Evolutionary conservation across 1,140 invertebrate species (phyloP).

Genomic region (Drosophila takahashii): DNA sequence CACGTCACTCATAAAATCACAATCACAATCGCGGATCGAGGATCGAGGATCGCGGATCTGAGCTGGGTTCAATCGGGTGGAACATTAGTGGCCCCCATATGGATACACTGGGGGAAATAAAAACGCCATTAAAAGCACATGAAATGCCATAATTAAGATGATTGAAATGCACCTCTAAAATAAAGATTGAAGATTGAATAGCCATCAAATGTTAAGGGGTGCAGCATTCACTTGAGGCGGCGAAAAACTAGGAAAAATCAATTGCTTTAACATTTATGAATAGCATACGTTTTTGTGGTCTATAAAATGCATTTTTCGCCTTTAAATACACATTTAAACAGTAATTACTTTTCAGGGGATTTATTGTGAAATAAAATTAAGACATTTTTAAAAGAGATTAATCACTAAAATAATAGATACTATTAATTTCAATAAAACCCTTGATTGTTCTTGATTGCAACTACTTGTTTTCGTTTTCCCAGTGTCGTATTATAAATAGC

Average conservation of each 20-base stretch:
- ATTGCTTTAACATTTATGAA: neutral
- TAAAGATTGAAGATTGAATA: neutral
- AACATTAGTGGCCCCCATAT: neutral
- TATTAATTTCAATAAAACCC: neutral
- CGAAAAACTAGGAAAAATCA: neutral
- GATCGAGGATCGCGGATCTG: constrained; percentile 32
- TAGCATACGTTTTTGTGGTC: neutral
- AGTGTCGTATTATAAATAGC: constrained; percentile 9
- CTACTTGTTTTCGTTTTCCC: constrained; percentile 2
- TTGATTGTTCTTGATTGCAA: constrained; percentile 10
- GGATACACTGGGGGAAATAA: constrained; percentile 7
- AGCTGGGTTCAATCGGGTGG: constrained; percentile 26
- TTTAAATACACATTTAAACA: neutral
- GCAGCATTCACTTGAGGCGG: neutral
- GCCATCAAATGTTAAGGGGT: neutral
- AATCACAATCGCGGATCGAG: constrained; percentile 34
- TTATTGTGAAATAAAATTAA: neutral
- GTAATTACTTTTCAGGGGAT: neutral
- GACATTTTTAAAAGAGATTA: neutral
- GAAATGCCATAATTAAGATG: neutral
- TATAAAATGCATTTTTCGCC: neutral
- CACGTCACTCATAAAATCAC: constrained; percentile 53
- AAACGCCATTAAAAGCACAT: neutral
- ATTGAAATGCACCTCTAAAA: neutral
- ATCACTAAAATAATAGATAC: no score